Base-by-base conservation (phyloP, 2,888 invertebrate genomes). In the Andrena flavipes region DNA sequence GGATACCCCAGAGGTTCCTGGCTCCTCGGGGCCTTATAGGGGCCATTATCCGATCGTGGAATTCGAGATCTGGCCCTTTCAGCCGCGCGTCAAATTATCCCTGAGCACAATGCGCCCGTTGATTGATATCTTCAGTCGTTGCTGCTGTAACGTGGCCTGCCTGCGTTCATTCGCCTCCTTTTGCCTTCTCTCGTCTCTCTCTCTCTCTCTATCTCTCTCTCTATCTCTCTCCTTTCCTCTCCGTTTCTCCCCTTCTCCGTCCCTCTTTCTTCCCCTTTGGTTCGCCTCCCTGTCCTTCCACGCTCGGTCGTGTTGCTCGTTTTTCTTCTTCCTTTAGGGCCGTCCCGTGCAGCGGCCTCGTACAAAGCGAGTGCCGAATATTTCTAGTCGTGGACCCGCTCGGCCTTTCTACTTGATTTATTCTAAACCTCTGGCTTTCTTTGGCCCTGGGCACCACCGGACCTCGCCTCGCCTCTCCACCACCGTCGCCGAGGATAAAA, bases 41-140 rank as follows among this genome's bases (percentile, higher is more conserved):
- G 90, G 85, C 91, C 91, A 92, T 92, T 91, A 92, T 91, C 89
- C 91, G 91, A 91, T 91, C 90, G 89, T 91, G 91, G 92, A 92
- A 92, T 92, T 92, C 91, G 91, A 92, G 91, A 91, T 92, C 89
- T 90, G 91, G 89, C 90, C 90, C 91, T 92, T 92, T 92, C 92
- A 92, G 86, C 90, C 91, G 91, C 91, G 92, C 91, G 92, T 92
- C 92, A 92, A 92, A 92, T 92, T 92, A 92, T 92, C 92, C 92
- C 87, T 73, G 90, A 86, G 92, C 90, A 92, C 92, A 92, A 92
- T 92, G 92, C 87, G 91, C 91, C 89, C 90, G 92, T 92, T 92
- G 92, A 92, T 92, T 92, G 92, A 92, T 92, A 92, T 92, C 92
- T 92, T 92, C 90, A 91, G 92, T 92, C 90, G 91, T 88, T 83